These are phyloP conservation scores for Habroteleia sp. DNA, from an alignment of 2,888 invertebrate species.

Conservation along the genomic window DNA sequence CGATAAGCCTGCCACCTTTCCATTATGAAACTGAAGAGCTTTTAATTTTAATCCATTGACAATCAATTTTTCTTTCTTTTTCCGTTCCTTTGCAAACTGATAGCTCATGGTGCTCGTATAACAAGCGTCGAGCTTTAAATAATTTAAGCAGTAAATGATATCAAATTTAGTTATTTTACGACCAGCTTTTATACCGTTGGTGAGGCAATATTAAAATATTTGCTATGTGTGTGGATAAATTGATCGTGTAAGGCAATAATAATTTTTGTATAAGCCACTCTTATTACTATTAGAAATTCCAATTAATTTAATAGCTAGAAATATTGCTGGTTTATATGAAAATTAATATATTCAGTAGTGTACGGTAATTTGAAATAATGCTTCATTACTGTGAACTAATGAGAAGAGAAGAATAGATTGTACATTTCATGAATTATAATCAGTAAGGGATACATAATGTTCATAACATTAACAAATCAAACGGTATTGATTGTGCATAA, in stretches of 20 bases:
- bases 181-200: not conserved
- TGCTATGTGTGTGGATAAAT: no score
- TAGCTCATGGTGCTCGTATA: not conserved
- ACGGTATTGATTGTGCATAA: constrained; percentile 15
- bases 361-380: constrained; percentile 16
- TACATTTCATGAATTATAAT: constrained; percentile 30
- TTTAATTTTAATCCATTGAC: constrained; percentile 25
- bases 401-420: constrained; percentile 24
- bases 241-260: not conserved
- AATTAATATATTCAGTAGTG: constrained; percentile 14
- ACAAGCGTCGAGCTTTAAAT: not conserved
- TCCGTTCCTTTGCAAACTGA: not conserved
- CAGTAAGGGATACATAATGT: constrained; percentile 1
- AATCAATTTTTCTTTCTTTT: not conserved
- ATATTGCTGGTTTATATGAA: not conserved
- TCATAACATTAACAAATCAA: constrained; percentile 6
- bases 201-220: no score
- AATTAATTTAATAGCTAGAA: constrained; percentile 5
- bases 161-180: not conserved
- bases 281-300: constrained; percentile 6
- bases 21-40: constrained; percentile 15
- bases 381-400: constrained; percentile 18
- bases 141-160: not conserved
- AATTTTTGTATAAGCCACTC: no score
- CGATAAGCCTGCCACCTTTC: constrained; percentile 8